Conservation (phyloP, 2,888 invertebrate species). For the Drosophila fungiperda region DNA sequence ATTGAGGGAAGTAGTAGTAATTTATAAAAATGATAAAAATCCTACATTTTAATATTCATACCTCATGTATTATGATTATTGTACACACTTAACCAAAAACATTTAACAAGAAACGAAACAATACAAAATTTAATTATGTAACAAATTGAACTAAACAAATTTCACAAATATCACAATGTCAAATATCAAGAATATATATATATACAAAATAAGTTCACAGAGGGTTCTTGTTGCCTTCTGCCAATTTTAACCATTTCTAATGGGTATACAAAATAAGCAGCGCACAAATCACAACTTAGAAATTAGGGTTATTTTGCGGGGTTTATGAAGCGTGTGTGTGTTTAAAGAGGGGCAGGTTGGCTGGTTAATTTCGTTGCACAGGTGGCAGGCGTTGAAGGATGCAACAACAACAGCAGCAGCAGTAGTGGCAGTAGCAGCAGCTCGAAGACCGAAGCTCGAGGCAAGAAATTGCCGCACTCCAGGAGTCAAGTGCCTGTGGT, state of each 20-base stretch:
- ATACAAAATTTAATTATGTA: too few relatives aligned
- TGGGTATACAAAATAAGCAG: too few relatives aligned
- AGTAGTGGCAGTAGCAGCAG: not conserved
- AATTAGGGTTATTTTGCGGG: not conserved
- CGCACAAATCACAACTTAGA: not conserved
- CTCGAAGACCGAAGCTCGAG: constrained; percentile 1
- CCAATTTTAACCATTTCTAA: not conserved
- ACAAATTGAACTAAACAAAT: not conserved
- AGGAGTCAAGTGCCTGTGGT: constrained; percentile 80
- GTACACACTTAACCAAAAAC: too few relatives aligned
- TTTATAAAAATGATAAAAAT: too few relatives aligned
- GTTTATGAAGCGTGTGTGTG: not conserved
- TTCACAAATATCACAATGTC: not conserved
- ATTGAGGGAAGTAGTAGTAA: too few relatives aligned
- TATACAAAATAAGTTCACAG: not conserved
- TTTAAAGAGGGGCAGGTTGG: not conserved
- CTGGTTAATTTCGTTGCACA: constrained; percentile 20
- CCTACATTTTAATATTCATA: too few relatives aligned
- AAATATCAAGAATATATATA: not conserved
- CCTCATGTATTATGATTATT: too few relatives aligned
- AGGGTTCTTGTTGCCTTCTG: not conserved
- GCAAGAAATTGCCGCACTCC: constrained; percentile 71
- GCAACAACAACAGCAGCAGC: not conserved
- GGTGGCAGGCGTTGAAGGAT: constrained; percentile 42
- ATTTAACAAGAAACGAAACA: too few relatives aligned